Conservation (phyloP, 92 coral and sea anemone species). For the Zoanthus solanderi region DNA sequence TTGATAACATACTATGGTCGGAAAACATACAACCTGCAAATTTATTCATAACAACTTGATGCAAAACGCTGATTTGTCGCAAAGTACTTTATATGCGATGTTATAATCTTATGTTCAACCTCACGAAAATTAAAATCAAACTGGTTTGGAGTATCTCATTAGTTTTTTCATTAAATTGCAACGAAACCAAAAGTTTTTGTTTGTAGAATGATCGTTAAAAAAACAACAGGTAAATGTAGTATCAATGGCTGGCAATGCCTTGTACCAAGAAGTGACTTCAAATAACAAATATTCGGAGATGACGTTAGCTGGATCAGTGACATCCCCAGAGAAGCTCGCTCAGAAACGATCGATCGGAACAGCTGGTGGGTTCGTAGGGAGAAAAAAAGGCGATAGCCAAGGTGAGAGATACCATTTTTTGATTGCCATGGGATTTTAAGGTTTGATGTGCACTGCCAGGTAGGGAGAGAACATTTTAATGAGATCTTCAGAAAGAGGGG, state of each 20-base stretch:
- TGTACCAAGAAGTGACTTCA: conserved; percentile 44
- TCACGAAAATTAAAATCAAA: background rate
- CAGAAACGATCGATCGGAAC: background rate
- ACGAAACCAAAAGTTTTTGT: background rate
- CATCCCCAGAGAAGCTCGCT: conserved; percentile 14
- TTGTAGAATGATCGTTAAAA: background rate
- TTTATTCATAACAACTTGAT: background rate
- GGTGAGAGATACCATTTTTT: conserved; percentile 7
- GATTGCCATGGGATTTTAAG: background rate
- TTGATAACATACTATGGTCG: conserved; percentile 14
- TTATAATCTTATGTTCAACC: background rate
- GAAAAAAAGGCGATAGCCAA: conserved; percentile 14
- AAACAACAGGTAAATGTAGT: conserved; percentile 23
- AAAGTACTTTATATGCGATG: background rate
- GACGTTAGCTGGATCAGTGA: conserved; percentile 41
- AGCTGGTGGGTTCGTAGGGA: conserved; percentile 28
- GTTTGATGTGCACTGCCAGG: background rate
- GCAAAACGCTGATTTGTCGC: background rate
- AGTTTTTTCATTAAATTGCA: background rate
- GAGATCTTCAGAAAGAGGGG: background rate
- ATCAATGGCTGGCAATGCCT: conserved; percentile 1
- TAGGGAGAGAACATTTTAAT: background rate
- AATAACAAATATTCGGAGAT: conserved; percentile 35
- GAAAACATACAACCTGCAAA: conserved; percentile 18
- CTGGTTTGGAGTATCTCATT: no score